Percentiles rank a stretch among this genome's conserved stretches.
Evolutionary conservation across 2,113 vertebrate species (phyloP).

Genomic region (Sebastes schlegelii): DNA sequence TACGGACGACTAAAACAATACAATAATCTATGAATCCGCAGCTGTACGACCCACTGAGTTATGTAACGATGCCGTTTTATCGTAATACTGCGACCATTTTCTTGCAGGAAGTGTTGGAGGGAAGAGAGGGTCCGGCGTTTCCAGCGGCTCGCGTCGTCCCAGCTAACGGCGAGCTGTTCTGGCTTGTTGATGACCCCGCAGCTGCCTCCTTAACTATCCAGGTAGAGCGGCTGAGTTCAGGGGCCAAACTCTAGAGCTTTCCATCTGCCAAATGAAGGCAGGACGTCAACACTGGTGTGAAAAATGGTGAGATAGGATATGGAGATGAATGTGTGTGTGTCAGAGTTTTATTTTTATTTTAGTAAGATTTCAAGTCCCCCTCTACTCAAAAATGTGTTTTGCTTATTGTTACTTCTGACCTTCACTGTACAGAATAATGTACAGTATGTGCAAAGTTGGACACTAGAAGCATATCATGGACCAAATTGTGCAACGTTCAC

Average conservation of each 20-base stretch:
- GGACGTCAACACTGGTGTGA: background rate
- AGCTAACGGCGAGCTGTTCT: conserved; percentile 86
- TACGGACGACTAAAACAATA: no score
- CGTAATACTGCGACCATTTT: conserved; percentile 20
- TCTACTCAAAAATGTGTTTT: background rate
- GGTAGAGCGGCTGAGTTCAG: conserved; percentile 86
- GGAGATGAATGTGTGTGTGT: background rate
- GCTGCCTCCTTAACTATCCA: conserved; percentile 85
- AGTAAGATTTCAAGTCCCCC: background rate
- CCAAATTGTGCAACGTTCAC: background rate
- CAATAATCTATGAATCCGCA: no score
- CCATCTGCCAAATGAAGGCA: background rate
- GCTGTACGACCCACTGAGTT: background rate
- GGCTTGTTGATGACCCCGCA: conserved; percentile 91
- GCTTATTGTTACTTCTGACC: background rate
- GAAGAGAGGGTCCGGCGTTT: conserved; percentile 77
- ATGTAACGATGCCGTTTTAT: background rate
- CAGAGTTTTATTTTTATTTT: conserved; percentile 9
- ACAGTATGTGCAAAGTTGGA: background rate
- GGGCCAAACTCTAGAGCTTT: conserved; percentile 75
- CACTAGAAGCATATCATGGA: background rate
- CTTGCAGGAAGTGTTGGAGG: conserved; percentile 89
- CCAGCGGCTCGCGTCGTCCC: conserved; percentile 89
- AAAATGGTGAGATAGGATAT: background rate
- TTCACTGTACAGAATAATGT: background rate